A percentile compares a stretch with the other conserved stretches of the same genome.
These are phyloP conservation scores for Anguilla anguilla DNA, from an alignment of 2,797 vertebrate genomes.

Conservation along the genomic window DNA sequence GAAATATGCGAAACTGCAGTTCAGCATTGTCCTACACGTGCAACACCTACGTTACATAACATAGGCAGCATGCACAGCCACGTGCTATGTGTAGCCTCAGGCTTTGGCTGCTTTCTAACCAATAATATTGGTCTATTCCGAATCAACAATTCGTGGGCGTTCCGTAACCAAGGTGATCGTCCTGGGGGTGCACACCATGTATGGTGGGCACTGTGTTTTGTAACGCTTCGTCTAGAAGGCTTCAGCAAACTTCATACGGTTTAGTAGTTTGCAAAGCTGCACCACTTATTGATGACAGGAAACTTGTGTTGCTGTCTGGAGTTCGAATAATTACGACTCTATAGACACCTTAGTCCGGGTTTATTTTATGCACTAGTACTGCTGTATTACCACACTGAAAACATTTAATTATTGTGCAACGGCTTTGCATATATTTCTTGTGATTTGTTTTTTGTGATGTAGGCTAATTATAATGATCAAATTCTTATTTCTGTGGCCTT, in stretches of 20 bases:
- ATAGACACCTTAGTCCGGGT: neutral
- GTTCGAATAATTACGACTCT: neutral
- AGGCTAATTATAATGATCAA: neutral
- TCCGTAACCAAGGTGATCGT: slow-evolving; percentile 23
- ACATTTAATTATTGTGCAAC: neutral
- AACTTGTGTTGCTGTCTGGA: neutral
- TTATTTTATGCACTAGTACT: neutral
- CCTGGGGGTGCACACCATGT: no score
- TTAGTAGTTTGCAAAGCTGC: neutral
- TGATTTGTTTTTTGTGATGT: neutral
- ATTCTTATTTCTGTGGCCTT: neutral
- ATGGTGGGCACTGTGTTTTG: neutral
- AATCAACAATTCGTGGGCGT: slow-evolving; percentile 16
- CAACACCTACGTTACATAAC: slow-evolving; percentile 10
- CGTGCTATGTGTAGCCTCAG: neutral
- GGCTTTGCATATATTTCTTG: neutral
- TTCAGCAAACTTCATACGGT: no score
- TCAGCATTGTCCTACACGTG: slow-evolving; percentile 1
- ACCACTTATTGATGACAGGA: neutral
- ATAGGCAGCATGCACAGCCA: neutral
- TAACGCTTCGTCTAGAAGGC: neutral
- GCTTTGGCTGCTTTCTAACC: slow-evolving; percentile 19
- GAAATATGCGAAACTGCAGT: neutral
- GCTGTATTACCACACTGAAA: neutral
- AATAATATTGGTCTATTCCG: neutral